These are phyloP conservation scores for Diploscapter pachys DNA, from an alignment of 1,140 invertebrate species.

Conservation along the genomic window DNA sequence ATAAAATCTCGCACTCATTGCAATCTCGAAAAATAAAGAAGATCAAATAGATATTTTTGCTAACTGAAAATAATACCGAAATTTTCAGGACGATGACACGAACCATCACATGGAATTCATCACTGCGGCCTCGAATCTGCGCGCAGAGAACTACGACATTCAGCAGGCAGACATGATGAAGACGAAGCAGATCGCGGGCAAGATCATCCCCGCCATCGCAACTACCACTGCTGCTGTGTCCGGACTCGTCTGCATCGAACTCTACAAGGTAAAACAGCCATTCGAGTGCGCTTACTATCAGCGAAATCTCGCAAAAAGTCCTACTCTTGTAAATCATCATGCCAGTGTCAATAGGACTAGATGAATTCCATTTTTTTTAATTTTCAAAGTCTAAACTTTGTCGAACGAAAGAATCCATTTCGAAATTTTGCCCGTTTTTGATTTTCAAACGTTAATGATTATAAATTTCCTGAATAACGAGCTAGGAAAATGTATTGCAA, in stretches of 20 bases:
- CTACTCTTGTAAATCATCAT: neutral
- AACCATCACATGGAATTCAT: slow-evolving; percentile 99
- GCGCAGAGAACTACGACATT: slow-evolving; percentile 94
- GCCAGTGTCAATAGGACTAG: neutral
- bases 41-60: slow-evolving; percentile 13
- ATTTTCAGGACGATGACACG: slow-evolving; percentile 94
- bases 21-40: slow-evolving; percentile 63
- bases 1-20: too few species aligned
- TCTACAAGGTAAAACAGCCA: slow-evolving; percentile 76
- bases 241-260: slow-evolving; percentile 85
- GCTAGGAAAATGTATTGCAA: neutral
- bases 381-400: too few species aligned
- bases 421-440: too few species aligned
- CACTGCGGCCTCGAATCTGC: slow-evolving; percentile 89
- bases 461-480: too few species aligned
- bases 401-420: too few species aligned
- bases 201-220: slow-evolving; percentile 97
- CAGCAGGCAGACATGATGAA: slow-evolving; percentile 88
- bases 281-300: too few species aligned
- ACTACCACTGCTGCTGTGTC: slow-evolving; percentile 95
- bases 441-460: too few species aligned
- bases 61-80: slow-evolving; percentile 72
- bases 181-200: slow-evolving; percentile 94
- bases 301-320: neutral
- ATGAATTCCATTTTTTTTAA: neutral